These are phyloP conservation scores for Sebastes hubbsi DNA, from an alignment of 2,797 vertebrate species.

Conservation along the genomic window DNA sequence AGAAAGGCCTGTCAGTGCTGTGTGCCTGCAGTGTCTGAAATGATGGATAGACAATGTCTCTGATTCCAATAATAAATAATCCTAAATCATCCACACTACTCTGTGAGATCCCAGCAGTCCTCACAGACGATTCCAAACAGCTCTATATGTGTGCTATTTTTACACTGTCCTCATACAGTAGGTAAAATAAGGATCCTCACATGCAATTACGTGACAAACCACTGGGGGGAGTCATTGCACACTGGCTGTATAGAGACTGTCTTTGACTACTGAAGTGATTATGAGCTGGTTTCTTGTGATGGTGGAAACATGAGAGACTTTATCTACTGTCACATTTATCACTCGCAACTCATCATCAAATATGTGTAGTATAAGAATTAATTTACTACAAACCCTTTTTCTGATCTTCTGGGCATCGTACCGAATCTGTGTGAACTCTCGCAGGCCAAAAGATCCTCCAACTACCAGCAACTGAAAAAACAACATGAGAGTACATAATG, in stretches of 20 bases:
- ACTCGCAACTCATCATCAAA: background rate
- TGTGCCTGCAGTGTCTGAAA: background rate
- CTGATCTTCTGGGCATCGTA: constrained; percentile 89
- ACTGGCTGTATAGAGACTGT: background rate
- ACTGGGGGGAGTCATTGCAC: constrained; percentile 46
- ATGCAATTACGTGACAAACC: constrained; percentile 20
- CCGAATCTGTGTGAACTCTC: constrained; percentile 93
- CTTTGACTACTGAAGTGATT: background rate
- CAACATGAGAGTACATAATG: background rate
- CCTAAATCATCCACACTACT: background rate
- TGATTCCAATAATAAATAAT: background rate
- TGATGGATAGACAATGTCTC: background rate
- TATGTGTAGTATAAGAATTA: background rate
- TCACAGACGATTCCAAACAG: background rate
- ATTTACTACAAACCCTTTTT: constrained; percentile 80
- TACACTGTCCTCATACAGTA: background rate
- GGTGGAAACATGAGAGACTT: background rate
- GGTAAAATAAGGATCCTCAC: background rate
- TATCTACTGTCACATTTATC: background rate
- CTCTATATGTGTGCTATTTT: background rate
- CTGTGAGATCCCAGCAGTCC: background rate
- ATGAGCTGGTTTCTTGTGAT: background rate
- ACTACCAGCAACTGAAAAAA: constrained; percentile 89
- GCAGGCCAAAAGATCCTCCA: constrained; percentile 93
- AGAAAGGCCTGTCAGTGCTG: background rate